Percentiles rank a stretch among this genome's conserved stretches.
Evolutionary conservation across 2,797 vertebrate genomes (phyloP).

Genomic region (Rhinogobio ventralis): DNA sequence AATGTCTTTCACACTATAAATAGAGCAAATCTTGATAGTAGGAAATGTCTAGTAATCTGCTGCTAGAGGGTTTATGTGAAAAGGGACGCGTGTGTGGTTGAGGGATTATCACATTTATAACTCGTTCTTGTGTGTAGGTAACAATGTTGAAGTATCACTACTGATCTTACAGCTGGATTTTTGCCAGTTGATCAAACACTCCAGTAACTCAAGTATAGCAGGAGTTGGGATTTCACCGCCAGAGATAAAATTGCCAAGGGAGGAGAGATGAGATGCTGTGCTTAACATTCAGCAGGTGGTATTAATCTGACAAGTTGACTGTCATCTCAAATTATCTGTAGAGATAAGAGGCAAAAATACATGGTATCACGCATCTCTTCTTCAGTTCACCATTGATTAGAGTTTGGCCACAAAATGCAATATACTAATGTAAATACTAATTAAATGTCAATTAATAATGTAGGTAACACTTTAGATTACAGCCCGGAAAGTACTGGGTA

Average conservation of each 20-base stretch:
- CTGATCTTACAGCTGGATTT: slow-evolving; percentile 18
- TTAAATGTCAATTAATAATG: neutral
- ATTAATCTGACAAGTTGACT: slow-evolving; percentile 28
- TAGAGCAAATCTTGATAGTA: neutral
- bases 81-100: neutral
- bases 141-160: slow-evolving; percentile 14
- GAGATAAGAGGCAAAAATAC: neutral
- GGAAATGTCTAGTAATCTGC: neutral
- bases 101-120: slow-evolving; percentile 15
- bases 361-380: neutral
- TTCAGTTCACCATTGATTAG: neutral
- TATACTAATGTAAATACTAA: neutral
- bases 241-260: slow-evolving; percentile 7
- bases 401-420: neutral
- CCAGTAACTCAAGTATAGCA: slow-evolving; percentile 9
- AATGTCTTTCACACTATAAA: slow-evolving; percentile 25
- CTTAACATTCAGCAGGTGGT: slow-evolving; percentile 34
- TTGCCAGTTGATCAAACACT: slow-evolving; percentile 34
- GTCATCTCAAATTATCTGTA: neutral
- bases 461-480: too few relatives aligned
- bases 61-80: slow-evolving; percentile 1
- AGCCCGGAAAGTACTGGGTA: too few relatives aligned
- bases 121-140: slow-evolving; percentile 15
- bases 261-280: slow-evolving; percentile 6
- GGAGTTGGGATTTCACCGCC: slow-evolving; percentile 9